Base-by-base conservation (phyloP, 2,113 vertebrate genomes). In the Amblyopsis rosae region DNA sequence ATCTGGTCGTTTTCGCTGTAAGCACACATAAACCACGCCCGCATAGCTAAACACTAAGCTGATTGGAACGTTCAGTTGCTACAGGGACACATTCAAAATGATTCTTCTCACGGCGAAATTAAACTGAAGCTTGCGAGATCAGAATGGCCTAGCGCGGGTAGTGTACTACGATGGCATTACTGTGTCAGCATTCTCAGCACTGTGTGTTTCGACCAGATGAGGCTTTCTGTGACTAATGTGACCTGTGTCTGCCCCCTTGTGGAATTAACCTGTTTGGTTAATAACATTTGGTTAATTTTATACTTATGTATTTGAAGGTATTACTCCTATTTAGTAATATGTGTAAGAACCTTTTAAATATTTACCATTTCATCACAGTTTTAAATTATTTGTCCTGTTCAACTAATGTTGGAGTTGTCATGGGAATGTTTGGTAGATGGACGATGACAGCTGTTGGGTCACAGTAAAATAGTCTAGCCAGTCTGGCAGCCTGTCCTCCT, bases 401-500 rank as follows among this genome's bases (percentile, higher is more conserved):
- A 12, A 1, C 62, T 53, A 51, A 15, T 65, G 47, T 16, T 11
- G 88, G 88, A 93, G 91, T 81, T 87, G 87, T 80, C 86, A 85
- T 69, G 88, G 90, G 83, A 91, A 83, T 73, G 67, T 70, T 71
- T 58, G n/a, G 54, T 49, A 49, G 65, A 70, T 67, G 77, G 72
- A 61, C 64, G 57, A 33, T 81, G 82, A 91, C 93, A 94, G 92
- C 89, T 95, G 94, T 85, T 90, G 82, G 70, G 64, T 77, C 83
- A 78, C 73, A 74, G 79, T 86, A 72, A 70, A 70, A 81, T 88
- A 82, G 89, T 78, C 78, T 81, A 84, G 78, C 70, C 88, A 88
- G 82, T 86, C 90, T 91, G 91, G 86, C 85, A 62, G 77, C 69
- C 47, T 72, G 50, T 19, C 78, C 83, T 76, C 79, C 69, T 54